These are phyloP conservation scores for Alfaro cultratus DNA, from an alignment of 2,797 vertebrate species.

Conservation along the genomic window DNA sequence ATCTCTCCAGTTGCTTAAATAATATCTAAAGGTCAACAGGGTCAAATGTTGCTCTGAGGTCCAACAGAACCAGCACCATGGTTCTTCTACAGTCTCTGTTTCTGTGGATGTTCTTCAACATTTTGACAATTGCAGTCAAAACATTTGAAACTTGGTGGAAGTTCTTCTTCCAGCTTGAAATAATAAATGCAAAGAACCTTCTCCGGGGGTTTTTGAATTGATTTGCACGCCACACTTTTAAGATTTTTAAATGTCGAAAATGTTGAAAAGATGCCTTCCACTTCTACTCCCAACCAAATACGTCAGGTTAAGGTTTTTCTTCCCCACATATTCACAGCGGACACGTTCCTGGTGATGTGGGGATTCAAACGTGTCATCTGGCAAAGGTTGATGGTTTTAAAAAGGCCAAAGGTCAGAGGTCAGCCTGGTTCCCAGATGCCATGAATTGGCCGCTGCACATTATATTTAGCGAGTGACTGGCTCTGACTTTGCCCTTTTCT, in stretches of 20 bases:
- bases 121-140: too few relatives aligned
- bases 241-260: neutral
- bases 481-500: constrained; percentile 64
- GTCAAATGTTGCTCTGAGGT: too few relatives aligned
- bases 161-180: neutral
- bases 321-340: constrained; percentile 17
- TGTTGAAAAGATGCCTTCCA: neutral
- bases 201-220: neutral
- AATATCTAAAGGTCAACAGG: too few relatives aligned
- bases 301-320: neutral
- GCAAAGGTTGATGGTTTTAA: constrained; percentile 51
- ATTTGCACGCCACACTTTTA: neutral
- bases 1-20: too few relatives aligned
- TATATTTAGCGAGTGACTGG: constrained; percentile 62
- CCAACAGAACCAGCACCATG: too few relatives aligned
- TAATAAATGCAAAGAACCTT: neutral
- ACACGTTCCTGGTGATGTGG: constrained; percentile 36
- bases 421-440: constrained; percentile 46
- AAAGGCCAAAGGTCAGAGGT: constrained; percentile 58
- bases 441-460: constrained; percentile 54
- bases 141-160: neutral
- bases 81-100: too few relatives aligned
- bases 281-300: neutral
- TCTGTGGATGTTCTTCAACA: too few relatives aligned
- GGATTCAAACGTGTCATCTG: constrained; percentile 53